phyloP scores from a whole-genome alignment of 2,797 vertebrate species.

The Coracias cyanogaster region DNA sequence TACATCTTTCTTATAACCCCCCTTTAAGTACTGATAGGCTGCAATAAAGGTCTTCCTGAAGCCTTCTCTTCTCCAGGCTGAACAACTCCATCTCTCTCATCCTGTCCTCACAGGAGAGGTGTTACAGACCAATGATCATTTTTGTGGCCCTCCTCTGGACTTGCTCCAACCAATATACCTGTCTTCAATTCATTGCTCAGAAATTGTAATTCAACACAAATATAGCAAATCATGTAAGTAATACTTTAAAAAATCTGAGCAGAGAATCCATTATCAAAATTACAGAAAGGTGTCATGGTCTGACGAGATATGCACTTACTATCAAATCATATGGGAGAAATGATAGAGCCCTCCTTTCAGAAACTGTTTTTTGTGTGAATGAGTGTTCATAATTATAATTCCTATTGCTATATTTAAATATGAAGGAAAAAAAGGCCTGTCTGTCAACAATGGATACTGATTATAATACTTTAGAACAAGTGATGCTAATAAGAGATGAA shows the following conservation, averaged over 20 bases:
- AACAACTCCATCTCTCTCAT: too few species aligned
- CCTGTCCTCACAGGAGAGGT: too few species aligned
- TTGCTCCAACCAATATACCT: too few species aligned
- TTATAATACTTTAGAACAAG: not conserved
- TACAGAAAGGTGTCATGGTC: fast-evolving
- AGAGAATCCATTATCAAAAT: not conserved
- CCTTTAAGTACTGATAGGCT: too few species aligned
- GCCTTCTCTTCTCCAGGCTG: too few species aligned
- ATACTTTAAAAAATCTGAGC: not conserved
- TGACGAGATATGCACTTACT: not conserved
- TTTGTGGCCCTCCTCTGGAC: too few species aligned
- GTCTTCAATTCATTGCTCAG: not conserved
- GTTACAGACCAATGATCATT: too few species aligned
- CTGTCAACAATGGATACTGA: not conserved
- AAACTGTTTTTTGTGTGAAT: not conserved
- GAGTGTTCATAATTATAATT: not conserved
- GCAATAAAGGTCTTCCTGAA: too few species aligned
- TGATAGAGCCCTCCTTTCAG: not conserved
- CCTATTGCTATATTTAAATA: not conserved
- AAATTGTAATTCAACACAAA: not conserved
- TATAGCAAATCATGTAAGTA: not conserved
- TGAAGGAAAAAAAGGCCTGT: not conserved
- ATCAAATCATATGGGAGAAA: not conserved
- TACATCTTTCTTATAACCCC: too few species aligned
- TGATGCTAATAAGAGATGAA: not conserved